Percentiles rank a stretch among this genome's conserved stretches.
phyloP scores from a whole-genome alignment of 2,113 vertebrate genomes.

The Gopherus evgoodei region DNA sequence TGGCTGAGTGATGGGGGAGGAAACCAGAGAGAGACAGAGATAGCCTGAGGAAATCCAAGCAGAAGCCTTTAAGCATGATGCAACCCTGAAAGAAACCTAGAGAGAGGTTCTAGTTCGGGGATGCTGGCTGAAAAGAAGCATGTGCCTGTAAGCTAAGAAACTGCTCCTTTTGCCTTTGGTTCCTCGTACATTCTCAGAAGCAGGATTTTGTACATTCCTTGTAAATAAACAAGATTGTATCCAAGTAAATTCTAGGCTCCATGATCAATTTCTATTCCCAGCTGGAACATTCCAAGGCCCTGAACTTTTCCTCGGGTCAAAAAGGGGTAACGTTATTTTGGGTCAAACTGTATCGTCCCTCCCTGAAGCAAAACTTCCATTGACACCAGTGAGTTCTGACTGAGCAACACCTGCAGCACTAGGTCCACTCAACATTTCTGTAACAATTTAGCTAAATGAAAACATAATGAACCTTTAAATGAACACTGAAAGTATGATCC shows the following conservation, averaged over 20 bases:
- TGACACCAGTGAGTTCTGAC: background rate
- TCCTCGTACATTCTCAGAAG: background rate
- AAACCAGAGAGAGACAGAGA: background rate
- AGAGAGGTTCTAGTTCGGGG: background rate
- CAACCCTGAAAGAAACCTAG: background rate
- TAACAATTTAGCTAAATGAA: background rate
- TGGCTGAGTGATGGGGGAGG: background rate
- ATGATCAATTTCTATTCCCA: background rate
- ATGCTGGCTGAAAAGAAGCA: background rate
- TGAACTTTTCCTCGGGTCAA: background rate
- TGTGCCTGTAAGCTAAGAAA: background rate
- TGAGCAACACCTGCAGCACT: background rate
- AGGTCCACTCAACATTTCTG: background rate
- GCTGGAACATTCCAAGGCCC: background rate
- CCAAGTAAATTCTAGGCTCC: background rate
- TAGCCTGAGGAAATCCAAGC: background rate
- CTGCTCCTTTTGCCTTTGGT: background rate
- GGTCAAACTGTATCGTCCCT: background rate
- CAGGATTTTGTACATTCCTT: background rate
- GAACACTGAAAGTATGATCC: background rate
- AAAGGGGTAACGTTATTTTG: background rate
- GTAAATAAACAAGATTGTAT: background rate
- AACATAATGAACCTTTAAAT: background rate
- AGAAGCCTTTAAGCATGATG: background rate
- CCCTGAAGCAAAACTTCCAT: rapidly evolving